Evolutionary conservation across 2,888 invertebrate genomes (phyloP).

Genomic region (Priocnemis perturbator): DNA sequence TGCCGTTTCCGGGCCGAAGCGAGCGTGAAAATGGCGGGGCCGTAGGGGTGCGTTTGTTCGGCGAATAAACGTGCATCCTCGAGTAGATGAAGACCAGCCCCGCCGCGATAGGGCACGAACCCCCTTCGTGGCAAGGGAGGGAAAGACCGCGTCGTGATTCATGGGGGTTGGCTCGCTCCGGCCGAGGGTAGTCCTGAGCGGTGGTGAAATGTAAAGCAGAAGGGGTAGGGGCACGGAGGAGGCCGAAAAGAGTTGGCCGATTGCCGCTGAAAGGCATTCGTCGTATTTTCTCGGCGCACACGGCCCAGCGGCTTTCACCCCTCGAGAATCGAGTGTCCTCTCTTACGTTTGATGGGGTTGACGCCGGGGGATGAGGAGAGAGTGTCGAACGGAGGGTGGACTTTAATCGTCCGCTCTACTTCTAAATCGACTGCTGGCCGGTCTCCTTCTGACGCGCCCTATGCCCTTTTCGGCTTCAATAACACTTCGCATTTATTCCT

Average conservation of each 20-base stretch:
- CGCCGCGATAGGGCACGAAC: constrained; percentile 41
- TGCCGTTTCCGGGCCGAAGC: too few relatives aligned
- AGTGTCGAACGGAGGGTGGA: constrained; percentile 23
- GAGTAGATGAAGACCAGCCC: constrained; percentile 16
- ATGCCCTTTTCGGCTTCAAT: too few relatives aligned
- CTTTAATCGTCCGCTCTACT: not conserved
- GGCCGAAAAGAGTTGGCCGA: constrained; percentile 26
- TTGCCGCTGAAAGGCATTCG: constrained; percentile 40
- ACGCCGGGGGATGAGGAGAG: constrained; percentile 17
- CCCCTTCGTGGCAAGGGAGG: constrained; percentile 7
- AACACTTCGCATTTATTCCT: too few relatives aligned
- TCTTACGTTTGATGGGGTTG: too few relatives aligned
- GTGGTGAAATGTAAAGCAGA: constrained; percentile 39
- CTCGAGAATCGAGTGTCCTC: constrained; percentile 28
- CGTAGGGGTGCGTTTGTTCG: too few relatives aligned
- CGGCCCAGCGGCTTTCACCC: constrained; percentile 30
- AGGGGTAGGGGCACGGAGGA: constrained; percentile 25
- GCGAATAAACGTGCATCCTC: constrained; percentile 5
- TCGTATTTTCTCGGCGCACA: constrained; percentile 23
- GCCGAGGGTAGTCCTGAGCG: constrained; percentile 26
- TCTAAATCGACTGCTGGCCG: too few relatives aligned
- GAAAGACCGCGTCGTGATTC: constrained; percentile 31
- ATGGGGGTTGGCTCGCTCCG: constrained; percentile 36
- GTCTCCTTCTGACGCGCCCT: too few relatives aligned
- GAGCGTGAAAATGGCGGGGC: too few relatives aligned